phyloP scores from a whole-genome alignment of 2,888 invertebrate species.

The Netelia inedita region DNA sequence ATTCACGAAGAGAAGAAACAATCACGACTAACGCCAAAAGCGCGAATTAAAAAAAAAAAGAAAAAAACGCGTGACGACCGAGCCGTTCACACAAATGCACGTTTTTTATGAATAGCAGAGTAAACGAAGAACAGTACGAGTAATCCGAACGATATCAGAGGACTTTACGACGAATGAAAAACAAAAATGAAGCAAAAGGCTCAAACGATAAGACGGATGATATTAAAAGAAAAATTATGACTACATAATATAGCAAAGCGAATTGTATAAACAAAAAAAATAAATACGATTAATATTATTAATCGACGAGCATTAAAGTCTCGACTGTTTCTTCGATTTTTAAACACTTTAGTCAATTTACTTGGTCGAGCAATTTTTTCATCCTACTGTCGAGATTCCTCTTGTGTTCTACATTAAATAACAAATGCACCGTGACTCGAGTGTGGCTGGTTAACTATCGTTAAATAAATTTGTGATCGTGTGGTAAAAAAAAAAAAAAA shows the following conservation, averaged over 20 bases:
- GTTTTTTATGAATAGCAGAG: constrained; percentile 29
- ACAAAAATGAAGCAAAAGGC: constrained; percentile 43
- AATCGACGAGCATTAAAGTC: constrained; percentile 69
- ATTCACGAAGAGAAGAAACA: constrained; percentile 25
- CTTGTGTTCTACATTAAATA: not conserved
- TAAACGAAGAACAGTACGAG: constrained; percentile 70
- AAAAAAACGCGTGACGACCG: not conserved
- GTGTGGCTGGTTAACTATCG: too few relatives aligned
- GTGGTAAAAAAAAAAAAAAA: not conserved
- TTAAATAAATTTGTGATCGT: too few relatives aligned
- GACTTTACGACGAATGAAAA: constrained; percentile 18
- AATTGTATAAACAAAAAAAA: constrained; percentile 66
- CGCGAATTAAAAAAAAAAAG: constrained; percentile 28
- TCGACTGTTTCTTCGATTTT: constrained; percentile 19
- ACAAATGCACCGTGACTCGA: not conserved
- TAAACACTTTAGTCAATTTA: not conserved
- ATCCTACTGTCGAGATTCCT: constrained; percentile 13
- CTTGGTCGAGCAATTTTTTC: constrained; percentile 4
- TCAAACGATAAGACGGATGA: constrained; percentile 37
- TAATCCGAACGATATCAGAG: constrained; percentile 52
- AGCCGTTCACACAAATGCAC: too few relatives aligned
- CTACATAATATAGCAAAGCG: constrained; percentile 68
- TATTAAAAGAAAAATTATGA: constrained; percentile 55
- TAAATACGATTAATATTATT: constrained; percentile 72
- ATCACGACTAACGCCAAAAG: constrained; percentile 11